phyloP scores from a whole-genome alignment of 2,797 vertebrate species.

The Alosa sapidissima region DNA sequence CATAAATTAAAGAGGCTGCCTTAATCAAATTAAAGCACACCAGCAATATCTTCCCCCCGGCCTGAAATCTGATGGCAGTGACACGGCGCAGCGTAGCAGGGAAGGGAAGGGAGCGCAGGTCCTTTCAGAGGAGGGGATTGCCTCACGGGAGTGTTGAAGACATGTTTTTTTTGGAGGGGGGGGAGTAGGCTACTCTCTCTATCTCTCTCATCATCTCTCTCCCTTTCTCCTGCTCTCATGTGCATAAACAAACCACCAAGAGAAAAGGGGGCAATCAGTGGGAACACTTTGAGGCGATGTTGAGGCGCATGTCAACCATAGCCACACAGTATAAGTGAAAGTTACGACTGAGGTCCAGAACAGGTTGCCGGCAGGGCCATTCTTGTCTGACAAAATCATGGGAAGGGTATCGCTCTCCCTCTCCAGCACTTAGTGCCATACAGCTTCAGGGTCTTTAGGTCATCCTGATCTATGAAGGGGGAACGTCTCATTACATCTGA shows the following conservation, averaged over 20 bases:
- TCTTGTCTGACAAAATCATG: neutral
- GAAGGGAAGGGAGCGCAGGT: neutral
- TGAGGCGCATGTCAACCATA: neutral
- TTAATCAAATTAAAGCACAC: slow-evolving; percentile 7
- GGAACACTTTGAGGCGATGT: neutral
- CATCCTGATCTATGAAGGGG: neutral
- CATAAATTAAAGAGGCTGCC: slow-evolving; percentile 11
- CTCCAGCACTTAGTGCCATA: neutral
- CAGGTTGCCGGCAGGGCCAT: neutral
- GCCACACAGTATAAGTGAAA: neutral
- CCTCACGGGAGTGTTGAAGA: neutral
- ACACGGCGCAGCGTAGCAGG: neutral
- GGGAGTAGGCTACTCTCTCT: neutral
- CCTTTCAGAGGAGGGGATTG: neutral
- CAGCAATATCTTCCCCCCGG: neutral
- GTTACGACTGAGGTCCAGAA: neutral
- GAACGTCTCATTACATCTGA: neutral
- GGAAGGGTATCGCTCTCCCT: neutral
- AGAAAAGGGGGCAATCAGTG: no score
- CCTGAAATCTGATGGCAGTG: neutral
- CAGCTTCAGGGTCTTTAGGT: neutral
- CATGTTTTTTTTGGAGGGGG: neutral
- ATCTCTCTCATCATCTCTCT: neutral
- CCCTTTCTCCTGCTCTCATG: neutral
- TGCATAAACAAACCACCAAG: neutral